phyloP scores from a whole-genome alignment of 92 coral and sea anemone species.

The Isaurus tuberculatus region DNA sequence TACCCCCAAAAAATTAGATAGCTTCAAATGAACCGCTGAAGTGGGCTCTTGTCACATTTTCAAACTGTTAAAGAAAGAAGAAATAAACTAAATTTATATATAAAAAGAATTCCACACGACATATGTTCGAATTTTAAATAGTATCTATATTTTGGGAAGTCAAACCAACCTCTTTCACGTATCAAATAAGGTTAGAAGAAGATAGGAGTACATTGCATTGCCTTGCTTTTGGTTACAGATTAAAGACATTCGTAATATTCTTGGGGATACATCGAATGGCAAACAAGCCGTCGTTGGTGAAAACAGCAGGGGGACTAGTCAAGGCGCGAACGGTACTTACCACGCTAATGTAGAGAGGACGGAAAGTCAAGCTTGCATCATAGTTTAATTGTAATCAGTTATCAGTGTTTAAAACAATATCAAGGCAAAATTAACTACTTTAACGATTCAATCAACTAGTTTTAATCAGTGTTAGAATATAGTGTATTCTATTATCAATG shows the following conservation, averaged over 20 bases:
- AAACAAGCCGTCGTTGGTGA: constrained; percentile 18
- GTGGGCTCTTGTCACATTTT: too few relatives aligned
- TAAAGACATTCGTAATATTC: constrained; percentile 43
- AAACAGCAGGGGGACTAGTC: background rate
- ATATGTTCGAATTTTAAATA: too few relatives aligned
- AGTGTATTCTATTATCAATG: too few relatives aligned
- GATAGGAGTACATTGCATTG: background rate
- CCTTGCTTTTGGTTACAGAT: constrained; percentile 29
- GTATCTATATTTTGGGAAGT: too few relatives aligned
- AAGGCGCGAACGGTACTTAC: background rate
- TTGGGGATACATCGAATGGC: constrained; percentile 54
- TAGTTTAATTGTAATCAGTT: constrained; percentile 29
- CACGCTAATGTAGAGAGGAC: constrained; percentile 12
- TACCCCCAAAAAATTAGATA: too few relatives aligned
- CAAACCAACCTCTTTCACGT: too few relatives aligned
- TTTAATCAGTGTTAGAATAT: background rate
- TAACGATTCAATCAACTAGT: too few relatives aligned
- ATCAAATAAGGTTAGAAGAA: background rate
- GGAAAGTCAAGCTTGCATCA: constrained; percentile 50
- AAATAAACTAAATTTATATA: too few relatives aligned
- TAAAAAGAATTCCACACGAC: too few relatives aligned
- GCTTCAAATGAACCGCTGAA: too few relatives aligned
- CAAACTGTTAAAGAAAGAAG: too few relatives aligned
- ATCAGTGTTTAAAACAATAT: background rate
- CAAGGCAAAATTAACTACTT: background rate